phyloP scores from a whole-genome alignment of 2,888 invertebrate species.

The Crossocerus cetratus region DNA sequence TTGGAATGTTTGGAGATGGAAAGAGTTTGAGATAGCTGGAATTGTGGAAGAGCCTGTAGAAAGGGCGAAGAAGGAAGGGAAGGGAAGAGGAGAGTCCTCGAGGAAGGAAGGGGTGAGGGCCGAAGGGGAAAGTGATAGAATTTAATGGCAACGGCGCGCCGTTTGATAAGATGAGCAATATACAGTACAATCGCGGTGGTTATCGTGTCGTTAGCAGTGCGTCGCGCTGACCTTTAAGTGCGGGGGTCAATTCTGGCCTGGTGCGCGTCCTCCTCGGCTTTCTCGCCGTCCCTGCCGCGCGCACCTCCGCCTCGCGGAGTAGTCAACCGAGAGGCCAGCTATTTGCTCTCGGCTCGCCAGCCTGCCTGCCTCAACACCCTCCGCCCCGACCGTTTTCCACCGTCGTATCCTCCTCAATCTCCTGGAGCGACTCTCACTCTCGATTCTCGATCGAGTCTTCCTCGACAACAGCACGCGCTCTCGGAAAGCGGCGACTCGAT shows the following conservation, averaged over 20 bases:
- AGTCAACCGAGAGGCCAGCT: constrained; percentile 42
- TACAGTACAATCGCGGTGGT: constrained; percentile 58
- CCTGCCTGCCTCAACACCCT: constrained; percentile 58
- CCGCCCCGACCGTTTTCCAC: constrained; percentile 44
- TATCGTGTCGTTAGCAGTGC: constrained; percentile 62
- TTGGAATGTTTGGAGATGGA: no score
- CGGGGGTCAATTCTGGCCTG: constrained; percentile 60
- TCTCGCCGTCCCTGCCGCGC: no score
- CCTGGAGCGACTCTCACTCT: neutral
- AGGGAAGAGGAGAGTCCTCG: constrained; percentile 4
- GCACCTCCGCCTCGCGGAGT: no score
- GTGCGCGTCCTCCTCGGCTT: no score
- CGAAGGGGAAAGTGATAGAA: constrained; percentile 51
- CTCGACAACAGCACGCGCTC: neutral
- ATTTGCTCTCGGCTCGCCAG: constrained; percentile 59
- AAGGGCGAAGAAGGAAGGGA: no score
- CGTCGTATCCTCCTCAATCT: neutral
- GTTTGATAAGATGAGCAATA: constrained; percentile 62
- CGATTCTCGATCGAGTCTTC: neutral
- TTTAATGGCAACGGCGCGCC: constrained; percentile 59
- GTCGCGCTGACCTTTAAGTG: constrained; percentile 60
- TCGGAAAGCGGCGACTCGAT: neutral
- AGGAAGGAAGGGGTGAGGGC: constrained; percentile 2
- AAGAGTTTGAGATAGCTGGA: no score
- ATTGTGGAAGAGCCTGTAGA: no score